Percentiles rank a stretch among this genome's conserved stretches.
phyloP scores from a whole-genome alignment of 2,797 vertebrate species.

The Sebastes matsubarae region DNA sequence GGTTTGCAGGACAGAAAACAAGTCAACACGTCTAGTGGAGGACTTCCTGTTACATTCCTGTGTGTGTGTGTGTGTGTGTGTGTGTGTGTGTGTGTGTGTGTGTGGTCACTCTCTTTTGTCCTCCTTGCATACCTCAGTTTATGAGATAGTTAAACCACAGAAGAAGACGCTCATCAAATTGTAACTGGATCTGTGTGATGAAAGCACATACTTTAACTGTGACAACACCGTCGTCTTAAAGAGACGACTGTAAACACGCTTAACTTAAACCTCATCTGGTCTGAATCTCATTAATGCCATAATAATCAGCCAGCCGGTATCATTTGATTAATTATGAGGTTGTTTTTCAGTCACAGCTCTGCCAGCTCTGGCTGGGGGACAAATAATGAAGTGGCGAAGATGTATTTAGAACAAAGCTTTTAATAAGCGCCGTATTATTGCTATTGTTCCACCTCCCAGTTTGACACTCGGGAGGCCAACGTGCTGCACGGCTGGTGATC shows the following conservation, averaged over 20 bases:
- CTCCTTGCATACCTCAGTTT: slow-evolving; percentile 14
- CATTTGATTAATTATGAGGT: not conserved
- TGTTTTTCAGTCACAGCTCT: not conserved
- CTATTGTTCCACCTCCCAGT: slow-evolving; percentile 3
- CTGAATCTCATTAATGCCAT: not conserved
- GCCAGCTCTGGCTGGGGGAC: not conserved
- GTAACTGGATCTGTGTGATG: not conserved
- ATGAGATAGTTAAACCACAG: not conserved
- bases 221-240: not conserved
- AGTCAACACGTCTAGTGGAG: too few species aligned
- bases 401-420: not conserved
- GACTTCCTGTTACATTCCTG: too few species aligned
- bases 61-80: not conserved
- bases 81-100: not conserved
- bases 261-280: not conserved
- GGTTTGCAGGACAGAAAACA: not conserved
- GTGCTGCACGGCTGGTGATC: slow-evolving; percentile 15
- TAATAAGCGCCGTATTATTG: slow-evolving; percentile 7
- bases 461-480: not conserved
- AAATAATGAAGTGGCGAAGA: not conserved
- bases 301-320: not conserved
- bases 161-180: not conserved
- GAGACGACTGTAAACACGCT: not conserved
- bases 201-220: not conserved
- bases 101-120: not conserved